Conservation (phyloP, 2,113 vertebrate genomes). For the Actenoides lindsayi region DNA sequence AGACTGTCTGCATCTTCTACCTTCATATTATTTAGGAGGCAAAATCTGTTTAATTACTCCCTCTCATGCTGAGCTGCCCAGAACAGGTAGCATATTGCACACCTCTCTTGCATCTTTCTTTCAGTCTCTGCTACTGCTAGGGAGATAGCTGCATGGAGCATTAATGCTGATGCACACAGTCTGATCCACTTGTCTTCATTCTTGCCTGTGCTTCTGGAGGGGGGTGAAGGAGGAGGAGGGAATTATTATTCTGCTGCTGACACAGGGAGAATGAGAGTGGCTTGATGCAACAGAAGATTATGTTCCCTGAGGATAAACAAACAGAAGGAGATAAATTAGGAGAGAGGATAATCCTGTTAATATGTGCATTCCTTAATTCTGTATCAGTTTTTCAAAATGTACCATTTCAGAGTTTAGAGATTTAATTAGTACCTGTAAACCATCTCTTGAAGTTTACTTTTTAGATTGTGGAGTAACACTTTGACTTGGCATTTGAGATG, state of each 20-base stretch:
- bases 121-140: constrained; percentile 16
- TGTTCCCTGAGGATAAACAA: constrained; percentile 68
- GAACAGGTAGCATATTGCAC: constrained; percentile 50
- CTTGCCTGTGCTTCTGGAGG: constrained; percentile 27
- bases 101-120: constrained; percentile 32
- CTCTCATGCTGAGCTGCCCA: constrained; percentile 21
- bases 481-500: not conserved
- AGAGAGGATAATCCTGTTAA: constrained; percentile 68
- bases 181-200: constrained; percentile 42
- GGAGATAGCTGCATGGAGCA: constrained; percentile 54
- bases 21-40: not conserved
- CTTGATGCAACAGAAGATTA: constrained; percentile 70
- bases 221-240: constrained; percentile 45
- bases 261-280: constrained; percentile 66
- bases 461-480: not conserved
- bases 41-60: constrained; percentile 38
- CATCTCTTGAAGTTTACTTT: constrained; percentile 6
- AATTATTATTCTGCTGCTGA: constrained; percentile 73
- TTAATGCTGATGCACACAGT: constrained; percentile 58
- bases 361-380: constrained; percentile 68
- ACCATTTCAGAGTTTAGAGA: not conserved
- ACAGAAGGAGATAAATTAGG: constrained; percentile 71
- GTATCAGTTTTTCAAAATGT: constrained; percentile 1
- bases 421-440: constrained; percentile 43
- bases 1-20: not conserved